Evolutionary conservation across 1,140 invertebrate genomes (phyloP), one percentile per base, ranked within the genome.

Genomic region (Drosophila azteca): DNA sequence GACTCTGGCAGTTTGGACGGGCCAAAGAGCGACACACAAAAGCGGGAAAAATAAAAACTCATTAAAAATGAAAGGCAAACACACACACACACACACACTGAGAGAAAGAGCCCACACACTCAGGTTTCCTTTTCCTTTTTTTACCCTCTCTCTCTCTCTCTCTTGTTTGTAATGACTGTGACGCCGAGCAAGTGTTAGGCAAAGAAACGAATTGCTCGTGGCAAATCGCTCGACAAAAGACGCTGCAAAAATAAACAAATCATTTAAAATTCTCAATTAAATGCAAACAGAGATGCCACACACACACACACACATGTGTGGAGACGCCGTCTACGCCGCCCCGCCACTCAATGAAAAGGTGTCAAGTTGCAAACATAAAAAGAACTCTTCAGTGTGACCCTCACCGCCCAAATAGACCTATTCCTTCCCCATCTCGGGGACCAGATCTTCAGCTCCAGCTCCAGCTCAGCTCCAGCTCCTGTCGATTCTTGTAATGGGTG

Each of bases 191-290:
- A 84, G 80, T 84, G 80, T 58, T 84, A 45, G 76, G 80, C 66
- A 83, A 83, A 83, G 80, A 83, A 76, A 35, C 44, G 66, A 89
- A 84, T 58, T 43, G 82, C 82, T 83, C 48, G 48, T 62, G 79
- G 83, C 74, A 61, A 75, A 76, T 72, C 67, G 77, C 78, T 80
- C 64, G 77, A 88, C 78, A 88, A 88, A 88, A 88, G 83, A 75
- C 66, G 77, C 52, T 62, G 48, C 43, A 48, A 84, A 77, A 66
- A 85, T 80, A 87, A 83, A 88, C 83, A 88, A 87, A 87, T 87
- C 82, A 88, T 88, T 88, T 83, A 63, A 88, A 88, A 88, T 88
- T 88, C 83, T 88, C 83, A 88, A 87, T 88, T 87, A 88, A 87
- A 87, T 64, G 77, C 74, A 80, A 85, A 84, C 68, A 85, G 53